Evolutionary conservation across 2,797 vertebrate genomes (phyloP).

Genomic region (Sebastes cheni): DNA sequence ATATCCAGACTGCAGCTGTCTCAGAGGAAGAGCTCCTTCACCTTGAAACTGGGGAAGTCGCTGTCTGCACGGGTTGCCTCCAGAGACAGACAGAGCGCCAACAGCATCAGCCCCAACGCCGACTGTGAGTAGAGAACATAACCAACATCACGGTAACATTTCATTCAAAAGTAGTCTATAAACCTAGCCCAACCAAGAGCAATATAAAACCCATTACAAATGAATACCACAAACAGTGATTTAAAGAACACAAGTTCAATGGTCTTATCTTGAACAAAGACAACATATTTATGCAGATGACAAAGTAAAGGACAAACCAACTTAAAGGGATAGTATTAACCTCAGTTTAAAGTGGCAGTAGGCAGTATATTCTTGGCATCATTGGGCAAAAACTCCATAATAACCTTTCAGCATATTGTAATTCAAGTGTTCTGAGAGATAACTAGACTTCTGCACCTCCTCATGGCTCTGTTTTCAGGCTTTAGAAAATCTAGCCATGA

Average conservation of each 20-base stretch:
- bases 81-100: constrained; percentile 78
- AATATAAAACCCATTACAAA: background rate
- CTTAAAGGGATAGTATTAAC: background rate
- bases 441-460: too few species aligned
- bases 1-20: constrained; percentile 90
- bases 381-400: too few species aligned
- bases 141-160: background rate
- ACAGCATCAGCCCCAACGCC: constrained; percentile 66
- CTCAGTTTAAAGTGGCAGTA: too few species aligned
- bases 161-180: background rate
- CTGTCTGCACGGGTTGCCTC: constrained; percentile 83
- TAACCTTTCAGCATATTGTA: too few species aligned
- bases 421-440: too few species aligned
- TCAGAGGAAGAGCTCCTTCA: constrained; percentile 87
- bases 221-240: background rate
- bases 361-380: too few species aligned
- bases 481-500: too few species aligned
- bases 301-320: background rate
- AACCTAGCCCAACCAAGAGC: background rate
- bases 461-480: too few species aligned
- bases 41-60: constrained; percentile 88
- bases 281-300: background rate
- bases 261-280: background rate
- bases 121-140: constrained; percentile 76
- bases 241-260: background rate